These are phyloP conservation scores for Mesaphorura yosii DNA, from an alignment of 1,140 invertebrate species.

Conservation along the genomic window DNA sequence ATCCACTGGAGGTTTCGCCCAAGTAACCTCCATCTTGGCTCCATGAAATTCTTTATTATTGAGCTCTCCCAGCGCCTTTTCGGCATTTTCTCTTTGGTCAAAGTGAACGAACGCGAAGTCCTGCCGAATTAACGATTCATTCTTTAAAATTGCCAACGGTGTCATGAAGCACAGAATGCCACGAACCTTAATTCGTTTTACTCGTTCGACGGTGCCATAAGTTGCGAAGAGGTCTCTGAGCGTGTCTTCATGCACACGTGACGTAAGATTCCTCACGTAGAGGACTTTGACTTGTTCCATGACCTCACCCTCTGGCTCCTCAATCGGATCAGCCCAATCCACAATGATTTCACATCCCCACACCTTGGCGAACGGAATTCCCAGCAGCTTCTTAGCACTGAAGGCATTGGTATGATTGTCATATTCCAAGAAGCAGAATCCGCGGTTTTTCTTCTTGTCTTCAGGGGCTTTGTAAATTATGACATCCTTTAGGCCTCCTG, in stretches of 20 bases:
- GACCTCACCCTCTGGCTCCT: conserved; percentile 92
- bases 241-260: conserved; percentile 90
- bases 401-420: conserved; percentile 97
- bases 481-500: conserved; percentile 93
- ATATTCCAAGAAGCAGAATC: conserved; percentile 99
- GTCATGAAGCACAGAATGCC: too few species aligned
- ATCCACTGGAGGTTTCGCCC: conserved; percentile 95
- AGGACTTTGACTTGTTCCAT: conserved; percentile 96
- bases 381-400: conserved; percentile 85
- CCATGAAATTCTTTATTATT: conserved; percentile 83
- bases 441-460: conserved; percentile 97
- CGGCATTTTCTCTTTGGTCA: conserved; percentile 88
- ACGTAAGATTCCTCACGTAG: conserved; percentile 92
- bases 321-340: conserved; percentile 99
- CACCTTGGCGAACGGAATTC: conserved; percentile 91
- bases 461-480: conserved; percentile 99
- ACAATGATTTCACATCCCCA: conserved; percentile 43
- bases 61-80: conserved; percentile 89
- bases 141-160: too few species aligned
- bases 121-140: background rate
- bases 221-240: conserved; percentile 48
- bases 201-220: conserved; percentile 81
- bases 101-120: conserved; percentile 99
- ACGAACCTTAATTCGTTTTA: conserved; percentile 74
- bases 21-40: conserved; percentile 82